Conservation (phyloP, 2,113 vertebrate species). For the Mobula birostris region DNA sequence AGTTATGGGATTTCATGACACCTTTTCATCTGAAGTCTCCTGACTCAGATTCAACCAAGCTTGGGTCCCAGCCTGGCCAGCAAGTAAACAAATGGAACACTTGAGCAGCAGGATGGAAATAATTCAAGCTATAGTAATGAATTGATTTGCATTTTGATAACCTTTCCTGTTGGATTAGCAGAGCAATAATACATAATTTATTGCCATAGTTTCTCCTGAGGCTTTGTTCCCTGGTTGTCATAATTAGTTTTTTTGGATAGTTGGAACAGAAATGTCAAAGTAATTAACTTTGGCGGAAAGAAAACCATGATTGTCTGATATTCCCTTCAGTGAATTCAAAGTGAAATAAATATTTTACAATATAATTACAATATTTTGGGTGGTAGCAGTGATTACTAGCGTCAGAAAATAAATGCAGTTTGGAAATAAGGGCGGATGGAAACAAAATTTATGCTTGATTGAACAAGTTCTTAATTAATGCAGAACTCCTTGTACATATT, state of each 20-base stretch:
- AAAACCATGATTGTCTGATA: neutral
- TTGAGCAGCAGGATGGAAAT: conserved; percentile 11
- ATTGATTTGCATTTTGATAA: conserved; percentile 32
- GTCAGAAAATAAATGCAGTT: neutral
- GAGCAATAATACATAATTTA: conserved; percentile 34
- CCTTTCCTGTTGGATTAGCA: conserved; percentile 27
- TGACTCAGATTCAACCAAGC: neutral
- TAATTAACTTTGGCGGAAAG: conserved; percentile 24
- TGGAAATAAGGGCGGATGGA: neutral
- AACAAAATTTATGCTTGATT: conserved; percentile 1
- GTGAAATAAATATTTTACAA: conserved; percentile 13
- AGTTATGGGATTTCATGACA: neutral
- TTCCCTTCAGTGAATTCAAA: neutral
- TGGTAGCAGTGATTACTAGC: neutral
- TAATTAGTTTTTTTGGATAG: conserved; percentile 18
- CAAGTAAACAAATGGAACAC: neutral
- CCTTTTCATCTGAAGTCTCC: neutral
- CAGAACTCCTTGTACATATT: neutral
- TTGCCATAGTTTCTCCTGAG: conserved; percentile 8
- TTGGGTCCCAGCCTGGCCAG: neutral
- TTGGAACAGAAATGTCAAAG: conserved; percentile 20
- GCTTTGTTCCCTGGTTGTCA: neutral
- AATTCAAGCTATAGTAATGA: conserved; percentile 16
- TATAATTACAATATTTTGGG: neutral
- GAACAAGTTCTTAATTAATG: conserved; percentile 3